Percentiles rank a stretch among this genome's conserved stretches.
Evolutionary conservation across 2,888 invertebrate genomes (phyloP).

Genomic region (Mystacides longicornis): DNA sequence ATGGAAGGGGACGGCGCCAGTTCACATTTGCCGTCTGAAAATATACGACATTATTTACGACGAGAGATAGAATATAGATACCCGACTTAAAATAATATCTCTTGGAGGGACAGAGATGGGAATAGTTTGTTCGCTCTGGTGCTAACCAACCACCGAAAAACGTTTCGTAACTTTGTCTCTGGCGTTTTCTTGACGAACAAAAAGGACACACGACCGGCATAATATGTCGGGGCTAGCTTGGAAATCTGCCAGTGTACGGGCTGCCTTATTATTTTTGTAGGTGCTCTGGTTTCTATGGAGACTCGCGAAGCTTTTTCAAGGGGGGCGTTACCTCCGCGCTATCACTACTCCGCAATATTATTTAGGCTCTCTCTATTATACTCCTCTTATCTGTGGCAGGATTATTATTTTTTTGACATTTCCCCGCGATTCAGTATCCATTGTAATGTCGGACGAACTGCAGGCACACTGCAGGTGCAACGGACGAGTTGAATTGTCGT

Average conservation of each 20-base stretch:
- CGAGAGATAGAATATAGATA: constrained; percentile 9
- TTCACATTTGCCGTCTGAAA: constrained; percentile 24
- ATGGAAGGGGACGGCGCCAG: constrained; percentile 25
- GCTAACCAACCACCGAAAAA: background rate
- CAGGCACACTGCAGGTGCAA: too few species aligned
- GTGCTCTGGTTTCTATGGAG: constrained; percentile 23
- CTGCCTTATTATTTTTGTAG: constrained; percentile 21
- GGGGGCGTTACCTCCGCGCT: constrained; percentile 22
- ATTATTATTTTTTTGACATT: background rate
- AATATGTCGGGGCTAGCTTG: constrained; percentile 15
- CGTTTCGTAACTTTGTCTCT: background rate
- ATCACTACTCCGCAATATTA: background rate
- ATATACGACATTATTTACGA: constrained; percentile 10
- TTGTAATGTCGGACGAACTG: too few species aligned
- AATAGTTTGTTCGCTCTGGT: background rate
- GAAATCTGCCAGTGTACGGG: constrained; percentile 27
- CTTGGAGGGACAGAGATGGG: constrained; percentile 15
- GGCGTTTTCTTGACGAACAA: constrained; percentile 2
- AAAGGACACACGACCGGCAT: constrained; percentile 2
- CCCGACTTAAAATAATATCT: background rate
- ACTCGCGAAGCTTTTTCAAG: constrained; percentile 23
- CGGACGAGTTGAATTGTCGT: too few species aligned
- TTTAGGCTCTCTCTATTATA: constrained; percentile 19
- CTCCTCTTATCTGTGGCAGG: constrained; percentile 1
- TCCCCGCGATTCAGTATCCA: too few species aligned